Base-by-base conservation (phyloP, 2,113 vertebrate genomes). In the Ploceus nigricollis region DNA sequence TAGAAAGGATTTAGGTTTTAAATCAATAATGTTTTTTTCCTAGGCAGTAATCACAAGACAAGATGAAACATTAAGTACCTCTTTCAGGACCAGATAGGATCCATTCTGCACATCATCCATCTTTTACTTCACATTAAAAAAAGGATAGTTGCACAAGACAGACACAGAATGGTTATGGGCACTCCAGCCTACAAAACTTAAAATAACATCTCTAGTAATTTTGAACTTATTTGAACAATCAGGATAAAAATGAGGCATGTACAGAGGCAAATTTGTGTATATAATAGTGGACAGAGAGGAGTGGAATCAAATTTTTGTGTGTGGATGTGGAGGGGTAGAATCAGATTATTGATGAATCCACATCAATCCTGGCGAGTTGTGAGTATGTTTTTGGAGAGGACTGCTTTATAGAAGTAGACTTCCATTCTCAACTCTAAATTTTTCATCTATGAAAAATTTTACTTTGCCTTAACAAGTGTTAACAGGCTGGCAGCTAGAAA, bases 1-100 rank as follows among this genome's bases (percentile, higher is more conserved):
- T 87, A 94, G 85, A 95, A 89, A 71, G 48, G 42, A 31, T 85
- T 82, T 92, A 57, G 94, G 79, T 97, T 61, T 88, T 94, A 97
- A 96, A 97, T 97, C 94, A 96, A 93, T 95, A 95, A 83, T 51
- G 44, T 54, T 73, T 96, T 96, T 97, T 92, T 90, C 63, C 68
- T 70, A 64, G 50, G 61, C 70, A 90, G 61, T 81, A 92, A 96
- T 93, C 90, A 79, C 66, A 92, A 82, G 93, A 93, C 82, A 95
- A 69, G 96, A 93, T 89, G 82, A 95, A 95, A 87, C 80, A 72
- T 93, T 94, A 97, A 85, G 23, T 87, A 83, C 84, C 80, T 77
- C 61, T 93, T 96, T 94, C 85, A 94, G 40, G 58, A 69, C 44
- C 68, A 93, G 68, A 65, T 61, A 95, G 39, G 50, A 96, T 89